Evolutionary conservation across 2,113 vertebrate species (phyloP).

Genomic region (Paedocypris sp.): DNA sequence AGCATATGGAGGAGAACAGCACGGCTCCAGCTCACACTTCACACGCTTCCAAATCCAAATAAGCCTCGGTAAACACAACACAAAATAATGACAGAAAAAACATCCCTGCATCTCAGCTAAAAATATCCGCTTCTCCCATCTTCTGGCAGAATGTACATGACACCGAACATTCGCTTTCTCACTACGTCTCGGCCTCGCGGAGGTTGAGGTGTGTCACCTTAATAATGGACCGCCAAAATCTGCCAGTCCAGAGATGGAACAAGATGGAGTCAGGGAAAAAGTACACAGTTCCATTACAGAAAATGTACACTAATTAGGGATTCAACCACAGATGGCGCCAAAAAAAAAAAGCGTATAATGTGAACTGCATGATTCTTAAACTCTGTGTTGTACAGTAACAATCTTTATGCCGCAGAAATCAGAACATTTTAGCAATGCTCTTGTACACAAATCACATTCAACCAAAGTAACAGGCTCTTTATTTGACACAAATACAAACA

Average conservation of each 20-base stretch:
- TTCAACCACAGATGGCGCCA: no score
- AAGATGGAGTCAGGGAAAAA: background rate
- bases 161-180: no score
- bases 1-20: slow-evolving; percentile 28
- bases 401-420: no score
- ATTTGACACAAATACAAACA: no score
- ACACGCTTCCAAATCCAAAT: slow-evolving; percentile 15
- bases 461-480: no score
- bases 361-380: no score
- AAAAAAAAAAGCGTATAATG: no score
- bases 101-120: slow-evolving; percentile 17
- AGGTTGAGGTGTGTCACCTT: background rate
- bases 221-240: background rate
- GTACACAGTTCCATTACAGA: background rate
- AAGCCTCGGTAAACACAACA: slow-evolving; percentile 14
- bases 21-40: slow-evolving; percentile 15
- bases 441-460: no score
- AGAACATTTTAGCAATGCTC: no score
- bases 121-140: background rate
- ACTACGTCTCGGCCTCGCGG: no score
- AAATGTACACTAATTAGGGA: no score
- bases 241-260: background rate
- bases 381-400: no score
- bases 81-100: slow-evolving; percentile 27
- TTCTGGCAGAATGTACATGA: slow-evolving; percentile 5